Conservation (phyloP, 2,888 invertebrate species). For the Hetaerina titia region DNA sequence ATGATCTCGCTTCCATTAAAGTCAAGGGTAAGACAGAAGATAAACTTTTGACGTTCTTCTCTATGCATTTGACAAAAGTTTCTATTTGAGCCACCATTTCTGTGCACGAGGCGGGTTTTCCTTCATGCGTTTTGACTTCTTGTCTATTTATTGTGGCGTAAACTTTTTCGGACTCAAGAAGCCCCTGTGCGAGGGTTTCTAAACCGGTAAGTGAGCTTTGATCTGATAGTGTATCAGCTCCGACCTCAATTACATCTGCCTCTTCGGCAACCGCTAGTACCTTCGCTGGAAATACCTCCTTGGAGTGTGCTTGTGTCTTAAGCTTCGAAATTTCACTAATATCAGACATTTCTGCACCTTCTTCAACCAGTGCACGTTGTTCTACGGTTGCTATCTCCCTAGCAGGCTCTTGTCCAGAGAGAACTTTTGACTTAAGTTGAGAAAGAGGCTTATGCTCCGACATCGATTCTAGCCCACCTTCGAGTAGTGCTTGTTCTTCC, state of each 20-base stretch:
- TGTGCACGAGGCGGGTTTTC: slow-evolving; percentile 47
- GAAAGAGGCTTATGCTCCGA: slow-evolving; percentile 75
- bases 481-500: slow-evolving; percentile 76
- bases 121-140: not conserved
- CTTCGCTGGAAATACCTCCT: slow-evolving; percentile 74
- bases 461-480: slow-evolving; percentile 75
- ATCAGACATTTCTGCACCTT: slow-evolving; percentile 17
- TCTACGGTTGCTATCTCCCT: slow-evolving; percentile 58
- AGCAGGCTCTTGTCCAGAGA: slow-evolving; percentile 75
- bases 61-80: not conserved
- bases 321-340: slow-evolving; percentile 42
- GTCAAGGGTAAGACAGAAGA: not conserved
- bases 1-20: slow-evolving; percentile 37
- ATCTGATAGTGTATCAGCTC: slow-evolving; percentile 55
- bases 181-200: slow-evolving; percentile 74
- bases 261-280: slow-evolving; percentile 55
- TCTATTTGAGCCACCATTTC: not conserved
- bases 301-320: slow-evolving; percentile 70
- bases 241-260: slow-evolving; percentile 15
- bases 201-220: slow-evolving; percentile 71
- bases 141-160: slow-evolving; percentile 69
- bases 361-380: slow-evolving; percentile 67
- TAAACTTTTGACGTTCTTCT: not conserved
- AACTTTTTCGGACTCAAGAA: slow-evolving; percentile 74
- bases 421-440: not conserved